A percentile compares a stretch with the other conserved stretches of the same genome.
These are phyloP conservation scores for Amblyopsis rosae DNA, from an alignment of 2,113 vertebrate species.

Conservation along the genomic window DNA sequence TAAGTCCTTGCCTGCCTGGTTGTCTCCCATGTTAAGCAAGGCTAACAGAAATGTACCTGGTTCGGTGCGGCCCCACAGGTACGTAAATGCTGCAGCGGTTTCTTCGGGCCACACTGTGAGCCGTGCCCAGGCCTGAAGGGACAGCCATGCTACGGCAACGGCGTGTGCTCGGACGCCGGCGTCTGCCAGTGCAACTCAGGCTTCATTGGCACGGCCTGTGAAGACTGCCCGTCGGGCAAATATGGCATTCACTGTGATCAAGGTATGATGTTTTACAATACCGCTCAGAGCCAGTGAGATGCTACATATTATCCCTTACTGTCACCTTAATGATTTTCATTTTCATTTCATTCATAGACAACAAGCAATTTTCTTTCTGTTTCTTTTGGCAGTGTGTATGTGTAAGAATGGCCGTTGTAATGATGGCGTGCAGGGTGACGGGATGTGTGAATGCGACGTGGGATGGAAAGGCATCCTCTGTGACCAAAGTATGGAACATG, in stretches of 20 bases:
- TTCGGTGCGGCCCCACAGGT: constrained; percentile 66
- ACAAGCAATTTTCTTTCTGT: background rate
- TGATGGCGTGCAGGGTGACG: constrained; percentile 80
- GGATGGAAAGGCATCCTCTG: constrained; percentile 89
- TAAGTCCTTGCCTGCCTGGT: too few relatives aligned
- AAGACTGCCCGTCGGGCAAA: constrained; percentile 78
- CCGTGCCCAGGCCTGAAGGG: constrained; percentile 80
- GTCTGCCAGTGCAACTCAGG: constrained; percentile 77
- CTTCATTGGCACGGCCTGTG: constrained; percentile 86
- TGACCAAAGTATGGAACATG: constrained; percentile 73
- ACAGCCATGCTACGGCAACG: constrained; percentile 81
- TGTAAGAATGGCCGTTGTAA: constrained; percentile 85
- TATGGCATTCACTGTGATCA: constrained; percentile 88
- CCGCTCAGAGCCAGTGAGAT: background rate
- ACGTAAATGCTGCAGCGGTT: constrained; percentile 82
- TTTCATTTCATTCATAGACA: background rate
- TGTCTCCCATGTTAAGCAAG: too few relatives aligned
- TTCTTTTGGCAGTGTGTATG: constrained; percentile 71
- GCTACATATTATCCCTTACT: background rate
- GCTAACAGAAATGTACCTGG: background rate
- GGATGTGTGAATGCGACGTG: constrained; percentile 84
- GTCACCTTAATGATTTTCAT: background rate
- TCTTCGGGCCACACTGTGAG: constrained; percentile 87
- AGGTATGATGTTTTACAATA: constrained; percentile 63
- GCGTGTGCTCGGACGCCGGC: constrained; percentile 84